Percentiles rank a stretch among this genome's conserved stretches.
Conservation (phyloP, 2,797 vertebrate genomes). For the Mycteria americana region DNA sequence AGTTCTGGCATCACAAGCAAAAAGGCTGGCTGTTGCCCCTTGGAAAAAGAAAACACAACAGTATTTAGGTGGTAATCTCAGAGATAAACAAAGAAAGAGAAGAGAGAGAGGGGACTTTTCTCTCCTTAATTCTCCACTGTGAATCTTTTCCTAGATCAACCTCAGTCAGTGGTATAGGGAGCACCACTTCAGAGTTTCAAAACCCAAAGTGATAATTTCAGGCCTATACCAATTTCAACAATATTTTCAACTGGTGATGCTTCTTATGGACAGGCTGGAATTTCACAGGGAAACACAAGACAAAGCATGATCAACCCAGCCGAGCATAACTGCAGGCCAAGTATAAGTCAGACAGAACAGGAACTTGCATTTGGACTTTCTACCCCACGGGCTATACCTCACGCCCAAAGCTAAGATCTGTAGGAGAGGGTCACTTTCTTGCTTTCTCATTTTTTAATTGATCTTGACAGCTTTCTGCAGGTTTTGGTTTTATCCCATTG, state of each 20-base stretch:
- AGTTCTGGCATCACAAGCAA: neutral
- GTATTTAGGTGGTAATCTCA: neutral
- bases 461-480: neutral
- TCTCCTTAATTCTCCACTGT: neutral
- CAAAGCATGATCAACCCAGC: neutral
- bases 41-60: neutral
- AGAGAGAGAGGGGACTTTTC: neutral
- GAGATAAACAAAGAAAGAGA: neutral
- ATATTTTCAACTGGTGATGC: neutral
- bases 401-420: neutral
- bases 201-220: neutral
- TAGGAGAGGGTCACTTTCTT: neutral
- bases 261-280: neutral
- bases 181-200: neutral
- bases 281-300: neutral
- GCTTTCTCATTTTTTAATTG: neutral
- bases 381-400: neutral
- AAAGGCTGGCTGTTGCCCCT: neutral
- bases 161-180: neutral
- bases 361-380: neutral
- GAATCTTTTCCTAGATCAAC: neutral
- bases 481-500: neutral
- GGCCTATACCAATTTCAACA: rapidly evolving
- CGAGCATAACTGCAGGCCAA: neutral
- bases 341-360: neutral